A percentile compares a stretch with the other conserved stretches of the same genome.
phyloP scores from a whole-genome alignment of 2,113 vertebrate species.

The Mobula birostris region DNA sequence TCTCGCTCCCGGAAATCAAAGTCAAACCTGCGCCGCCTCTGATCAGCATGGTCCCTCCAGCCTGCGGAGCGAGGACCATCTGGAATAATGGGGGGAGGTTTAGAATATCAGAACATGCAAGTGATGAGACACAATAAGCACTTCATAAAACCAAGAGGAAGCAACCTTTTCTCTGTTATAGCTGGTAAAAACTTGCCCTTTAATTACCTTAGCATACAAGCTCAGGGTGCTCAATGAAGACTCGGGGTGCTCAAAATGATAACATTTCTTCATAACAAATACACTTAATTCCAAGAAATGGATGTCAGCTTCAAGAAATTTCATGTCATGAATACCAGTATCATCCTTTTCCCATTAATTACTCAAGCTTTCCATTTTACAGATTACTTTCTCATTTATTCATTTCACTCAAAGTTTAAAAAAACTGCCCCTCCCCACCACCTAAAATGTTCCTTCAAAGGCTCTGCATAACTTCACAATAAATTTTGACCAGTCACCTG shows the following conservation, averaged over 20 bases:
- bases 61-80: slow-evolving; percentile 81
- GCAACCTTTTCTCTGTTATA: neutral
- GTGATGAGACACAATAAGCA: neutral
- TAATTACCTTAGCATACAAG: neutral
- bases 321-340: too few relatives aligned
- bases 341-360: too few relatives aligned
- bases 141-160: neutral
- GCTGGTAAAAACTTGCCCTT: neutral
- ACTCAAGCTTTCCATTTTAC: too few relatives aligned
- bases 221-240: neutral
- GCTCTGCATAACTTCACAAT: neutral
- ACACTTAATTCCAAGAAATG: too few relatives aligned
- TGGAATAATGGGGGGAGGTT: slow-evolving; percentile 40
- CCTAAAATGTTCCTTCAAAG: too few relatives aligned
- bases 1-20: slow-evolving; percentile 74
- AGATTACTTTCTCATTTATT: too few relatives aligned
- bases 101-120: too few relatives aligned
- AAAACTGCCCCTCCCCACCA: too few relatives aligned
- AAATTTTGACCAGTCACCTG: slow-evolving; percentile 42
- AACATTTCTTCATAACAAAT: neutral
- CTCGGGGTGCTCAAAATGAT: neutral
- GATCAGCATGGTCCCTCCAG: slow-evolving; percentile 72
- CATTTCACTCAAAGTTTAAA: too few relatives aligned
- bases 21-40: slow-evolving; percentile 75
- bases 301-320: too few relatives aligned